A percentile compares a stretch with the other conserved stretches of the same genome.
Conservation (phyloP, 2,888 invertebrate species). For the Petrolisthes manimaculis region DNA sequence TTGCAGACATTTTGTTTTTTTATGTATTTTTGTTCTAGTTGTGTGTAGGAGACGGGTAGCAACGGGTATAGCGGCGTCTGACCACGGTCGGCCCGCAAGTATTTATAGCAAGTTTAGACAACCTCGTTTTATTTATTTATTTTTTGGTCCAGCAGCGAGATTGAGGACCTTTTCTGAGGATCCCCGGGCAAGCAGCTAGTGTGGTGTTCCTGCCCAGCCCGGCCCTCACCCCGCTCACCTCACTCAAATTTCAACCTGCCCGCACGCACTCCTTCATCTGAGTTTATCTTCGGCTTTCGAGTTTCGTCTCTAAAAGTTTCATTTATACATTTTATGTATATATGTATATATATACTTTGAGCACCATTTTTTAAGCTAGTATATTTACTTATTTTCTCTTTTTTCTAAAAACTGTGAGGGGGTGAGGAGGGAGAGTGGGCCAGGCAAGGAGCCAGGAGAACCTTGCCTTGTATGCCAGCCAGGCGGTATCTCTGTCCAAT, state of each 20-base stretch:
- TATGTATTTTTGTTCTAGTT: slow-evolving; percentile 58
- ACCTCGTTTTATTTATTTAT: slow-evolving; percentile 10
- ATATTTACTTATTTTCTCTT: slow-evolving; percentile 6
- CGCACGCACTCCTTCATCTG: background rate
- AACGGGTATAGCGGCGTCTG: slow-evolving; percentile 62
- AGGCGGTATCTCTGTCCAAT: background rate
- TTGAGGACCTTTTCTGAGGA: slow-evolving; percentile 48
- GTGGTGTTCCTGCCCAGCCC: background rate
- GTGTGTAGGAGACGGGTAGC: slow-evolving; percentile 63
- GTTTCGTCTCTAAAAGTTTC: slow-evolving; percentile 9
- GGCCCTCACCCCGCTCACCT: slow-evolving; percentile 50
- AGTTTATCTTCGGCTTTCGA: background rate
- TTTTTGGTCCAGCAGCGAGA: slow-evolving; percentile 57
- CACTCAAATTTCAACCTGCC: slow-evolving; percentile 18
- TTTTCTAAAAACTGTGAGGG: slow-evolving; percentile 49
- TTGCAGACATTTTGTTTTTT: slow-evolving; percentile 58
- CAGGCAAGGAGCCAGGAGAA: slow-evolving; percentile 52
- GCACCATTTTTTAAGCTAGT: slow-evolving; percentile 50
- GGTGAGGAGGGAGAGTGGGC: slow-evolving; percentile 56
- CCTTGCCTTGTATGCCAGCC: slow-evolving; percentile 56
- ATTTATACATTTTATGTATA: slow-evolving; percentile 28
- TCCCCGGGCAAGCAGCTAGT: slow-evolving; percentile 55
- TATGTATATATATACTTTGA: slow-evolving; percentile 37
- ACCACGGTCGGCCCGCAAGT: slow-evolving; percentile 53
- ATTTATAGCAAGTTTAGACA: slow-evolving; percentile 56